These are phyloP conservation scores for Todiramphus saurophagus DNA, from an alignment of 2,113 vertebrate genomes.

Conservation along the genomic window DNA sequence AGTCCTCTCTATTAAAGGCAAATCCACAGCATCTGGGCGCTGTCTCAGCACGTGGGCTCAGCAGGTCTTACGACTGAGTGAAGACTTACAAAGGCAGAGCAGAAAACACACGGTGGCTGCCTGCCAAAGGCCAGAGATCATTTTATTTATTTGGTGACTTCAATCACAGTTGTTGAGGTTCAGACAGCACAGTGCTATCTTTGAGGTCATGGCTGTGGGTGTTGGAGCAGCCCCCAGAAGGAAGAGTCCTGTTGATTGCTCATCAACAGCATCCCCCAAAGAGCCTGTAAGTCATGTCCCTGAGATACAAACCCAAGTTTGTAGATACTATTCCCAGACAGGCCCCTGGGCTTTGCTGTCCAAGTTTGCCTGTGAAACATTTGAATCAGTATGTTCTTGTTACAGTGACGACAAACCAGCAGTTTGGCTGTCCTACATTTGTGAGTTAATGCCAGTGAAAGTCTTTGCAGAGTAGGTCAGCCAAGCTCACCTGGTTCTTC, in stretches of 20 bases:
- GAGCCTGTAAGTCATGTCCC: rapidly evolving
- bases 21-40: neutral
- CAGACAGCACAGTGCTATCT: neutral
- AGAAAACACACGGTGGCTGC: neutral
- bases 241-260: neutral
- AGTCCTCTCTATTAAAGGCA: neutral
- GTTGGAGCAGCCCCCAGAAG: neutral
- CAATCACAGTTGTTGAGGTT: neutral
- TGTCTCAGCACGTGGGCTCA: rapidly evolving
- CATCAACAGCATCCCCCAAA: neutral
- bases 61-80: neutral
- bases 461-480: neutral
- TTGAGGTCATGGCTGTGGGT: neutral
- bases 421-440: neutral
- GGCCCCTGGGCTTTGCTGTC: neutral
- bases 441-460: neutral
- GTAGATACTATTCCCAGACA: neutral
- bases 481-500: neutral
- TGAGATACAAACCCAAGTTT: neutral
- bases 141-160: neutral
- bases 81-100: neutral
- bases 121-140: rapidly evolving
- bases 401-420: neutral
- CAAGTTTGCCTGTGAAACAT: neutral
- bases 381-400: neutral